Conservation (phyloP, 2,888 invertebrate species). For the Phytoseiulus persimilis region DNA sequence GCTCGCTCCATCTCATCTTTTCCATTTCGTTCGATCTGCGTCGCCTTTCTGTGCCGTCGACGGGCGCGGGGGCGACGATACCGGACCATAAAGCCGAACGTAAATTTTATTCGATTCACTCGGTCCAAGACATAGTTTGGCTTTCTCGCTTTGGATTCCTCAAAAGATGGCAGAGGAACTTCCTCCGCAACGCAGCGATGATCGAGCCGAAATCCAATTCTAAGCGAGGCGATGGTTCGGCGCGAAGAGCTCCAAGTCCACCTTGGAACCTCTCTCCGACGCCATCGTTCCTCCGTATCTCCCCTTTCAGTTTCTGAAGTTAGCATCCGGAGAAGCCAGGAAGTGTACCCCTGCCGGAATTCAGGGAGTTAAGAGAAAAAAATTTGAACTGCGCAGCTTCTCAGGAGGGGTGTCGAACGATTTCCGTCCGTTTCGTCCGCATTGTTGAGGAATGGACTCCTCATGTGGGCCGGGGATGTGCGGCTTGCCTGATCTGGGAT, state of each 20-base stretch:
- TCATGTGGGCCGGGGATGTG: background rate
- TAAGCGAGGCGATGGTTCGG: conserved; percentile 9
- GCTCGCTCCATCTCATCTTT: background rate
- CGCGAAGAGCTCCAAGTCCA: background rate
- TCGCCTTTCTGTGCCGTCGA: background rate
- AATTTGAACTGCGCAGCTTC: background rate
- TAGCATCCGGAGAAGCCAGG: no score
- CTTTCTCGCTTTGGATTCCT: background rate
- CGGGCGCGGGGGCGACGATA: background rate
- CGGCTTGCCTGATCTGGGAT: background rate
- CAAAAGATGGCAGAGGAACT: background rate
- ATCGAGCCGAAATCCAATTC: conserved; percentile 36
- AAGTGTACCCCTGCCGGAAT: no score
- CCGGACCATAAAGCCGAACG: background rate
- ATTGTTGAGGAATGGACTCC: background rate
- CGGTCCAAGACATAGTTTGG: background rate
- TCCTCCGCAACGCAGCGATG: background rate
- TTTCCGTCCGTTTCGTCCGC: background rate
- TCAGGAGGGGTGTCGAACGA: background rate
- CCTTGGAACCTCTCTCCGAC: background rate
- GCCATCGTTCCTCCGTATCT: background rate
- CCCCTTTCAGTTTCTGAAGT: background rate
- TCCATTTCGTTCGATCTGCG: background rate
- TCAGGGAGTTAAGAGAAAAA: no score
- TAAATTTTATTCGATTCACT: background rate